Conservation (phyloP, 1,140 invertebrate species). For the Frieseomelitta varia region DNA sequence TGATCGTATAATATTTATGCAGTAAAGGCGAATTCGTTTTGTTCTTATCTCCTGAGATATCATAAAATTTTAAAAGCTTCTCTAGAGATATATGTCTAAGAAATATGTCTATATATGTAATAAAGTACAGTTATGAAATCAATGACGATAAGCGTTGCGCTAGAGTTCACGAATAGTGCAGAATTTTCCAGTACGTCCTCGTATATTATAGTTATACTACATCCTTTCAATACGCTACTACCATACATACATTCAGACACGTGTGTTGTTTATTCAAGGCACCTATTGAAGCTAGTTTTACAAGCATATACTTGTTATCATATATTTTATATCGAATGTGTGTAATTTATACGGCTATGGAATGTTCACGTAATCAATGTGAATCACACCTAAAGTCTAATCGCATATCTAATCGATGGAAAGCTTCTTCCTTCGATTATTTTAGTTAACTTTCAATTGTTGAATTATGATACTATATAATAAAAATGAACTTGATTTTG, state of each 20-base stretch:
- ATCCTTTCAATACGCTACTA: not conserved
- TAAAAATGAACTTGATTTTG: not conserved
- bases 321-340: not conserved
- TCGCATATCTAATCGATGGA: not conserved
- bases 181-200: slow-evolving; percentile 4
- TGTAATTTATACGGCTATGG: not conserved
- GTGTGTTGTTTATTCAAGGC: not conserved
- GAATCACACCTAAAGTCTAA: not conserved
- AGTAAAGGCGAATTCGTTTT: not conserved
- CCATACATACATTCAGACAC: not conserved
- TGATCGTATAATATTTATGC: not conserved
- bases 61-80: too few species aligned
- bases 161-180: slow-evolving; percentile 10
- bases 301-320: not conserved
- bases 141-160: slow-evolving; percentile 31
- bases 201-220: not conserved
- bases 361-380: not conserved
- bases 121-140: slow-evolving; percentile 21
- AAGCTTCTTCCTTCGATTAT: not conserved
- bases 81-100: too few species aligned
- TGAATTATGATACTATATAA: not conserved
- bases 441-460: not conserved
- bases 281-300: not conserved
- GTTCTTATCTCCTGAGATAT: not conserved
- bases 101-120: not conserved